These are phyloP conservation scores for Desmophyllum pertusum DNA, from an alignment of 92 coral and sea anemone genomes.

Conservation along the genomic window DNA sequence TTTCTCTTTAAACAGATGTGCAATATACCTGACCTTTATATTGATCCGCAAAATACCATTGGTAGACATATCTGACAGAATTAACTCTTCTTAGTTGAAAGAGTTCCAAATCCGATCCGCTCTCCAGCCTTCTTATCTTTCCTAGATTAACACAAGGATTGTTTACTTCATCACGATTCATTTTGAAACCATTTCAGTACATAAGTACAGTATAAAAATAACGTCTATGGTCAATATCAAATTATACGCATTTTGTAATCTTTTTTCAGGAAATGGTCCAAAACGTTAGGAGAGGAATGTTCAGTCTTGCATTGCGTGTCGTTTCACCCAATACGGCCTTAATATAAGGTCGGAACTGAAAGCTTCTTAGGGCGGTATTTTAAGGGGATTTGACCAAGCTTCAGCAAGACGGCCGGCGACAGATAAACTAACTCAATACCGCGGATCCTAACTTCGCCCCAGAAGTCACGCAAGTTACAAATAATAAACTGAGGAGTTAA, in stretches of 20 bases:
- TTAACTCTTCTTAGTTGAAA: background rate
- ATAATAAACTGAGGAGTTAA: background rate
- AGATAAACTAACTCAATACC: slow-evolving; percentile 17
- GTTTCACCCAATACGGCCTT: background rate
- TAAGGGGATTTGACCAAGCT: slow-evolving; percentile 31
- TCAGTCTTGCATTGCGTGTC: slow-evolving; percentile 26
- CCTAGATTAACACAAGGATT: background rate
- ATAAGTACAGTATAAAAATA: background rate
- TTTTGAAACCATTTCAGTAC: background rate
- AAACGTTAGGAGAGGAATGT: background rate
- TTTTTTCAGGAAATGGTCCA: background rate
- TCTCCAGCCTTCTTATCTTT: slow-evolving; percentile 17
- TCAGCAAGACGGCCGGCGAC: slow-evolving; percentile 12
- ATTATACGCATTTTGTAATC: background rate
- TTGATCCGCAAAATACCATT: too few species aligned
- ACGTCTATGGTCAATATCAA: background rate
- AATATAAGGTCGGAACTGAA: slow-evolving; percentile 15
- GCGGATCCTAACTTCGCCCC: background rate
- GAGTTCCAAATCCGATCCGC: slow-evolving; percentile 19
- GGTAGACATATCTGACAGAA: slow-evolving; percentile 13
- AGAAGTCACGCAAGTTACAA: background rate
- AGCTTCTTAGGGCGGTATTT: slow-evolving; percentile 36
- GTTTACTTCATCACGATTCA: slow-evolving; percentile 30
- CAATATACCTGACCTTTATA: background rate
- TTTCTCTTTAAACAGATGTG: background rate